Base-by-base conservation (phyloP, 2,888 invertebrate species). In the Tachina grossa region DNA sequence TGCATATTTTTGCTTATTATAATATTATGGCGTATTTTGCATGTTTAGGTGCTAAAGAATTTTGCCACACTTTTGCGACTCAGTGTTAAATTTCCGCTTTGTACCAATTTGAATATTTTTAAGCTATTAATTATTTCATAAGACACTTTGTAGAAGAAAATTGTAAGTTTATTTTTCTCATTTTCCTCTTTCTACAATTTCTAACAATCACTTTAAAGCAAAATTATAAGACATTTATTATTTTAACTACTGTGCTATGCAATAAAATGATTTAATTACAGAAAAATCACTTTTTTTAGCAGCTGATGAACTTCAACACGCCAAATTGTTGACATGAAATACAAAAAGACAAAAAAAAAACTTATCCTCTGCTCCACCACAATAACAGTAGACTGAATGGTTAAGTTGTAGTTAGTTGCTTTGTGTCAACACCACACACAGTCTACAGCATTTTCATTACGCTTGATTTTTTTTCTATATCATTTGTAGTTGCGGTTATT, bases 251-350 rank as follows among this genome's bases (percentile, higher is more conserved):
- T 65, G 14, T 43, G 53, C 22, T 39, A 43, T 47, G 22, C 55
- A 41, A 57, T 69, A 59, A 71, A 31, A 72, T 72, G 68, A 74
- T 80, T 76, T 76, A 84, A 80, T 71, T 84, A 66, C 51, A 71
- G 5, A 66, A 66, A 66, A 76, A 80, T 61, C 22, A 76, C 71
- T 41, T 66, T 55, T 31, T 31, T 51, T 43, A 43, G 43, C 55
- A 41, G n/a, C 51, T 41, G 41, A 76, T 82, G 76, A 82, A 82
- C 76, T 82, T 76, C 61, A 82, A 69, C 69, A 76, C 41, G 22
- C 9, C 55, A 76, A 76, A 55, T 16, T 47, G 55, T 43, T 65
- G 63, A 55, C 63, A 51, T 39, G 8, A 47, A 57, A 19, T 2
- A 8, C 22, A 13, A 43, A 11, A 9, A 47, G 6, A 31, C 0